Evolutionary conservation across 2,113 vertebrate genomes (phyloP).

Genomic region (Psilopsiagon aurifrons): DNA sequence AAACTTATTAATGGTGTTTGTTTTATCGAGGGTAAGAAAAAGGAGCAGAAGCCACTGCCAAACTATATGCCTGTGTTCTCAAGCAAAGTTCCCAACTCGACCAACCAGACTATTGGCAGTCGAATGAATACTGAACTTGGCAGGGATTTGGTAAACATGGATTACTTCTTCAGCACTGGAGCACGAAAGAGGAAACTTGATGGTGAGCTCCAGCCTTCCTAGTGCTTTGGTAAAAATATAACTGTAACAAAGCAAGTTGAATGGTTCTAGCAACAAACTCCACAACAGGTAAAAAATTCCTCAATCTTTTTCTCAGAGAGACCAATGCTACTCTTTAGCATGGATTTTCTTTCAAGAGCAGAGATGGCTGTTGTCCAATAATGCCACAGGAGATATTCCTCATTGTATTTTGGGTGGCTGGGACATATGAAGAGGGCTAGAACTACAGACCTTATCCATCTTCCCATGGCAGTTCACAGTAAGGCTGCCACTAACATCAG

Average conservation of each 20-base stretch:
- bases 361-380: not conserved
- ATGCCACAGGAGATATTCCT: not conserved
- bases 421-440: not conserved
- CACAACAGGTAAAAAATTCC: not conserved
- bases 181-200: conserved; percentile 73
- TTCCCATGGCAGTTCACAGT: not conserved
- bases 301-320: not conserved
- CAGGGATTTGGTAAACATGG: conserved; percentile 74
- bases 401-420: accelerated
- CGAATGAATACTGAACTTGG: conserved; percentile 79
- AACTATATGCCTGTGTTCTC: conserved; percentile 72
- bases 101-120: conserved; percentile 77
- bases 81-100: conserved; percentile 75
- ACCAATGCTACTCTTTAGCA: not conserved
- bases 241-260: not conserved
- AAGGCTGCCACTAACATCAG: not conserved
- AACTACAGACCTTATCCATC: not conserved
- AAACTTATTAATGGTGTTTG: not conserved
- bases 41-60: conserved; percentile 70
- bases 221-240: not conserved
- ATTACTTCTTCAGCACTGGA: conserved; percentile 71
- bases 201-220: conserved; percentile 72
- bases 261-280: not conserved
- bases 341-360: not conserved
- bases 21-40: conserved; percentile 75